These are phyloP conservation scores for Euura lappo DNA, from an alignment of 1,140 invertebrate genomes.

Conservation along the genomic window DNA sequence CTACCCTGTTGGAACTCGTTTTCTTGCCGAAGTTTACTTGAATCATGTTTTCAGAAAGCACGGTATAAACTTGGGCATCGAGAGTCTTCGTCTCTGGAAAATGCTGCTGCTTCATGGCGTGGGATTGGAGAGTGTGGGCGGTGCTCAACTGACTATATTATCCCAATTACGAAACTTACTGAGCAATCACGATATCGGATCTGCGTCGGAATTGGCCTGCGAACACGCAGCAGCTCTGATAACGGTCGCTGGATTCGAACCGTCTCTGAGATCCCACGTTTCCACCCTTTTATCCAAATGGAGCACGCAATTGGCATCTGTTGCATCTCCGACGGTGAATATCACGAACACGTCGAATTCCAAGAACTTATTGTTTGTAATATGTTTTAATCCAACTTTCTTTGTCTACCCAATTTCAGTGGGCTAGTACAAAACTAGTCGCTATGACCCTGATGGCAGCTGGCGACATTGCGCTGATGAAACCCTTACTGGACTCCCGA, in stretches of 20 bases:
- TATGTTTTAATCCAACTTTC: constrained; percentile 11
- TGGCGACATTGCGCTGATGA: constrained; percentile 32
- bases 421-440: constrained; percentile 47
- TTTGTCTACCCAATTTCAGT: constrained; percentile 37
- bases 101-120: constrained; percentile 41
- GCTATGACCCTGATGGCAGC: constrained; percentile 40
- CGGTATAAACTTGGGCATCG: constrained; percentile 43
- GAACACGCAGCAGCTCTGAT: constrained; percentile 50
- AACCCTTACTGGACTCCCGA: constrained; percentile 38
- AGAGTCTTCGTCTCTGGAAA: constrained; percentile 52
- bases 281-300: constrained; percentile 46
- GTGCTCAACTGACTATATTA: constrained; percentile 36
- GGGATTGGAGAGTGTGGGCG: constrained; percentile 43
- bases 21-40: background rate
- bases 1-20: too few relatives aligned
- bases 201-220: constrained; percentile 43
- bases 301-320: constrained; percentile 46
- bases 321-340: constrained; percentile 44
- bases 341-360: background rate
- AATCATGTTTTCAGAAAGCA: constrained; percentile 29
- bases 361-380: constrained; percentile 13
- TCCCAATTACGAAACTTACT: constrained; percentile 46
- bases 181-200: constrained; percentile 44
- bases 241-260: constrained; percentile 35
- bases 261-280: constrained; percentile 35